Percentiles rank a stretch among this genome's conserved stretches.
These are phyloP conservation scores for Crossoptilon crossoptilon DNA, from an alignment of 2,797 vertebrate genomes.

Conservation along the genomic window DNA sequence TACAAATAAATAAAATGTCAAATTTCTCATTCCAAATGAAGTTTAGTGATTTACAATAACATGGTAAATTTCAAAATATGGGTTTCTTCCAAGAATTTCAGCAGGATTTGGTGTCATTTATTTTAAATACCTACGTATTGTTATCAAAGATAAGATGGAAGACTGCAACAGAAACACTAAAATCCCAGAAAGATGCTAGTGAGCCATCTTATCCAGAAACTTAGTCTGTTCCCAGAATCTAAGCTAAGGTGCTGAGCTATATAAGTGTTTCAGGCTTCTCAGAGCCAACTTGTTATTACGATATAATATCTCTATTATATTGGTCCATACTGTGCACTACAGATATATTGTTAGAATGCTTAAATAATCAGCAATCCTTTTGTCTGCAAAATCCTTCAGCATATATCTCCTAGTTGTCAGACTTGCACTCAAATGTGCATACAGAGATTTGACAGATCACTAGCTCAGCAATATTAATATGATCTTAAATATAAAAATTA, in stretches of 20 bases:
- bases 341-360: background rate
- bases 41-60: background rate
- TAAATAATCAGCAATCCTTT: background rate
- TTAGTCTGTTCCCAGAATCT: background rate
- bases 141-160: background rate
- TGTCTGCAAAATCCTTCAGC: background rate
- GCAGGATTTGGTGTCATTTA: background rate
- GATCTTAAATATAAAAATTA: background rate
- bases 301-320: background rate
- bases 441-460: background rate
- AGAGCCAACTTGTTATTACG: background rate
- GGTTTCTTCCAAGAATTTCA: background rate
- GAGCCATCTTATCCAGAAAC: background rate
- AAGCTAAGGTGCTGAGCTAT: background rate
- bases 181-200: background rate
- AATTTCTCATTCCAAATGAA: background rate
- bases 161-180: background rate
- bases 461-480: background rate
- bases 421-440: background rate
- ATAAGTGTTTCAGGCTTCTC: background rate
- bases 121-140: background rate
- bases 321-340: background rate
- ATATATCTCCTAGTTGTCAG: background rate
- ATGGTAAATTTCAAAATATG: background rate
- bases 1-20: background rate